phyloP scores from a whole-genome alignment of 2,113 vertebrate genomes.

The Sinocyclocheilus grahami region DNA sequence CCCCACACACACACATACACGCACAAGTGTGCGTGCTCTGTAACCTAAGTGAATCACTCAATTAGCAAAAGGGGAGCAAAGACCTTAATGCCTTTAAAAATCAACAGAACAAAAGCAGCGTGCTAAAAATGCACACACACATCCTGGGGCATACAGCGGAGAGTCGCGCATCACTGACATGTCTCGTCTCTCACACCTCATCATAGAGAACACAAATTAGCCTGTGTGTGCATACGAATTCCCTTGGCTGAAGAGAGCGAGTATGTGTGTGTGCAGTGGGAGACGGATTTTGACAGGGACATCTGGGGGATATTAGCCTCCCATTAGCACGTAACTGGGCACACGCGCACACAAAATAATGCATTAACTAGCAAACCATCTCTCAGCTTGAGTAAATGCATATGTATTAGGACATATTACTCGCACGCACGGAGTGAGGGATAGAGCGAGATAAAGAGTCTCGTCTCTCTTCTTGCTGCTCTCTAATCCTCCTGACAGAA shows the following conservation, averaged over 20 bases:
- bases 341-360: not conserved
- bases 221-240: constrained; percentile 16
- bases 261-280: constrained; percentile 15
- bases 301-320: constrained; percentile 57
- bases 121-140: constrained; percentile 16
- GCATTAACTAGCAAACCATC: constrained; percentile 29
- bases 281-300: constrained; percentile 52
- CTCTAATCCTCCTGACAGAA: constrained; percentile 49
- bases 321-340: constrained; percentile 52
- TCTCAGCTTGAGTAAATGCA: constrained; percentile 7
- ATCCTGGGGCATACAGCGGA: constrained; percentile 12
- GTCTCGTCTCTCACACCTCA: constrained; percentile 33
- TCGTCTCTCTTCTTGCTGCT: constrained; percentile 38
- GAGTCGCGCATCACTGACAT: constrained; percentile 17
- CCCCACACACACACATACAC: not conserved
- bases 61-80: constrained; percentile 46
- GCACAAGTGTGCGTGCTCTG: constrained; percentile 23
- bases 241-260: constrained; percentile 5
- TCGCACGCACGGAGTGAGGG: constrained; percentile 1
- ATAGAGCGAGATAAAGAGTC: constrained; percentile 32
- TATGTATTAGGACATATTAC: constrained; percentile 1
- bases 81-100: constrained; percentile 44
- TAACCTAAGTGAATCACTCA: constrained; percentile 20
- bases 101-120: constrained; percentile 41
- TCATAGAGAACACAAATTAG: constrained; percentile 48